Percentiles rank a stretch among this genome's conserved stretches.
These are phyloP conservation scores for Varanus salvator DNA, from an alignment of 2,113 vertebrate genomes.

Conservation along the genomic window DNA sequence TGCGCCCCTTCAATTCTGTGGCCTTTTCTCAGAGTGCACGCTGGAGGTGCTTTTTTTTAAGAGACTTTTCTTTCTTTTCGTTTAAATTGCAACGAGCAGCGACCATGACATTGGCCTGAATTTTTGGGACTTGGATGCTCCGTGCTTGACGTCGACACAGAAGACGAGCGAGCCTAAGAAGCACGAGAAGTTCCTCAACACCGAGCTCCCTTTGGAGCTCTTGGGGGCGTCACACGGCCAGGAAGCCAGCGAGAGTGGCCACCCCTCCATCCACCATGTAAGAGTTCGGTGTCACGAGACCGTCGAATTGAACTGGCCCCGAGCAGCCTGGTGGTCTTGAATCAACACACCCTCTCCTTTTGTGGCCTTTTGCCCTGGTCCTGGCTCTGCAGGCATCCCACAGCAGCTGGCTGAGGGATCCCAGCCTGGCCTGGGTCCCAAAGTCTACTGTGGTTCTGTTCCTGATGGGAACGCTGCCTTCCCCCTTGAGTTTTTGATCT, in stretches of 20 bases:
- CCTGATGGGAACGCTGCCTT: neutral
- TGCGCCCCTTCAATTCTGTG: neutral
- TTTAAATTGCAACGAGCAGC: conserved; percentile 56
- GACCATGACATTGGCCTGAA: conserved; percentile 40
- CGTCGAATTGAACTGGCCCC: no score
- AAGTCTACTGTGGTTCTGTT: no score
- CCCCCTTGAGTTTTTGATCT: neutral
- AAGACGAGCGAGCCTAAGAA: conserved; percentile 29
- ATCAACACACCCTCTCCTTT: neutral
- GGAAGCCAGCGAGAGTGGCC: conserved; percentile 24
- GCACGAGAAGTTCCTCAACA: conserved; percentile 13
- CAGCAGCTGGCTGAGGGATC: no score
- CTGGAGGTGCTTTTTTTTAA: neutral
- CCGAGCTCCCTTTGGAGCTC: conserved; percentile 47
- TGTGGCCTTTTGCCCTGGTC: neutral
- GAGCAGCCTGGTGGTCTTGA: neutral
- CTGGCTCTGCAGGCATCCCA: neutral
- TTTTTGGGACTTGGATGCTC: conserved; percentile 40
- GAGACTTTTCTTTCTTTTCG: neutral
- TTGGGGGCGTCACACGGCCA: conserved; percentile 41
- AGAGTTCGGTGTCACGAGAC: conserved; percentile 33
- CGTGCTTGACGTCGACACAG: conserved; percentile 37
- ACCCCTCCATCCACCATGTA: conserved; percentile 41
- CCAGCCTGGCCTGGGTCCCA: no score
- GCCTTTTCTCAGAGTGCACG: conserved; percentile 21